Evolutionary conservation across 2,113 vertebrate genomes (phyloP).

Genomic region (Micromys minutus): DNA sequence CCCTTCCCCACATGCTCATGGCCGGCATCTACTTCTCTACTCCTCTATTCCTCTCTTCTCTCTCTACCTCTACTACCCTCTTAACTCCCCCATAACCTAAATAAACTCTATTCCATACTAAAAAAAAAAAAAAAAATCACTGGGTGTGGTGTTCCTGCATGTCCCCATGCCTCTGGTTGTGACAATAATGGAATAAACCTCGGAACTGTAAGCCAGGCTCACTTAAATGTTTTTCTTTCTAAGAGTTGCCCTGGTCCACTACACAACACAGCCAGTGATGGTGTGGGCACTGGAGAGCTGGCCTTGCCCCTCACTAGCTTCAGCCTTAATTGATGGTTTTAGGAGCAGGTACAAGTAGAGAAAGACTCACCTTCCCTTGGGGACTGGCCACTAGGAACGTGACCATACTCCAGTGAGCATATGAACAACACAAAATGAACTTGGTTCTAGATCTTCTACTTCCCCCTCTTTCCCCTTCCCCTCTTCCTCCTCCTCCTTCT

Average conservation of each 20-base stretch:
- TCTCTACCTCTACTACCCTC: no score
- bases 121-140: no score
- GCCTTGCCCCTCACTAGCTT: neutral
- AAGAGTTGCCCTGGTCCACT: neutral
- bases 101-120: no score
- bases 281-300: neutral
- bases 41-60: no score
- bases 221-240: neutral
- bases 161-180: neutral
- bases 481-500: neutral
- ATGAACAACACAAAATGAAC: neutral
- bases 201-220: neutral
- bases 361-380: neutral
- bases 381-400: neutral
- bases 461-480: fast-evolving
- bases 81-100: no score
- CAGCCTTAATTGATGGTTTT: neutral
- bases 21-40: no score
- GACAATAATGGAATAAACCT: neutral
- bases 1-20: no score
- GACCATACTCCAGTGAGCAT: neutral
- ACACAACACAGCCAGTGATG: neutral
- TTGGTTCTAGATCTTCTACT: no score
- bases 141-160: neutral
- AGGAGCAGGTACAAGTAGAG: neutral